These are phyloP conservation scores for Thecophora atra DNA, from an alignment of 2,888 invertebrate species.

Conservation along the genomic window DNA sequence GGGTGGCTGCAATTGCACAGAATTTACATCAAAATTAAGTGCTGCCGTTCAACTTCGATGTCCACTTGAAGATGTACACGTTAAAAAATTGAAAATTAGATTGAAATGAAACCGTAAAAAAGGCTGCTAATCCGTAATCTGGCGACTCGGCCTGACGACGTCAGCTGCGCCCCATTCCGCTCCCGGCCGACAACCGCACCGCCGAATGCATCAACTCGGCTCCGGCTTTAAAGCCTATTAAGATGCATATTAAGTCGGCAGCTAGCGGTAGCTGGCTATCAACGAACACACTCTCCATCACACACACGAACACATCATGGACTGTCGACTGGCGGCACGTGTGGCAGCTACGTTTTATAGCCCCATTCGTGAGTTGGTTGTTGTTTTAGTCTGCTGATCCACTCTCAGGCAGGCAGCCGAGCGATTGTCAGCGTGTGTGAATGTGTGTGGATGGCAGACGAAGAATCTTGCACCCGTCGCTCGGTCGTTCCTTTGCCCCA, in stretches of 20 bases:
- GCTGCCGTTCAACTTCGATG: neutral
- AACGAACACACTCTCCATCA: conserved; percentile 35
- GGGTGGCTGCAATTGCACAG: too few relatives aligned
- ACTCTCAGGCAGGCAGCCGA: conserved; percentile 10
- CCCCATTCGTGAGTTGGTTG: conserved; percentile 39
- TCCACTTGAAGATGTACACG: neutral
- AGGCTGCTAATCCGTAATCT: neutral
- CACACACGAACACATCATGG: conserved; percentile 38
- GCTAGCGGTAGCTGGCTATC: conserved; percentile 29
- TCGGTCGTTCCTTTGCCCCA: neutral
- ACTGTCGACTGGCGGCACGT: conserved; percentile 32
- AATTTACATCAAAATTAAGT: neutral
- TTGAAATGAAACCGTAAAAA: neutral
- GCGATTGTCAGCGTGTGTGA: neutral
- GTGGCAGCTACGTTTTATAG: conserved; percentile 41
- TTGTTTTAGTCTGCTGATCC: conserved; percentile 26
- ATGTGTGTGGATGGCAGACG: neutral
- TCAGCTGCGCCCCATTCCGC: conserved; percentile 22
- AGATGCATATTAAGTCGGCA: conserved; percentile 44
- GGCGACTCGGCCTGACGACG: neutral
- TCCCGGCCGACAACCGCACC: conserved; percentile 24
- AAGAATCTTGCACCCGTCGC: neutral
- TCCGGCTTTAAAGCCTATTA: conserved; percentile 45
- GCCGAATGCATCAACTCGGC: conserved; percentile 12
- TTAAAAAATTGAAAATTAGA: neutral